Percentiles rank a stretch among this genome's conserved stretches.
Evolutionary conservation across 1,140 invertebrate species (phyloP).

Genomic region (Hylaeus anthracinus): DNA sequence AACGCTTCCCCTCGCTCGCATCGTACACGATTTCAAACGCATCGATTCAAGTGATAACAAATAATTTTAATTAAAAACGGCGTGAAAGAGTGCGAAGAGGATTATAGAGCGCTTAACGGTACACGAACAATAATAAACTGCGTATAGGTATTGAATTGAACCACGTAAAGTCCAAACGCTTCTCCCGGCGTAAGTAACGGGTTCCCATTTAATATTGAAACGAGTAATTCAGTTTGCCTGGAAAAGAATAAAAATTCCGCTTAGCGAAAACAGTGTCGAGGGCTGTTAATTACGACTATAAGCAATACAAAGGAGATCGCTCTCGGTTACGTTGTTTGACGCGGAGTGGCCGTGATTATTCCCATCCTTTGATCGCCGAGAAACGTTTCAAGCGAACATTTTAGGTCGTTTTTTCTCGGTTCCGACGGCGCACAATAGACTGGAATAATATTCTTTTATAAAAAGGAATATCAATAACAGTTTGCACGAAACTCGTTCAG

Average conservation of each 20-base stretch:
- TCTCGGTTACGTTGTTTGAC: not conserved
- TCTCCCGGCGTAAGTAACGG: not conserved
- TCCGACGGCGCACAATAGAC: not conserved
- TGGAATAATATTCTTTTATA: constrained; percentile 17
- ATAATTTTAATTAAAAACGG: constrained; percentile 13
- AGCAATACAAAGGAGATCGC: not conserved
- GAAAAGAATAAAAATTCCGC: constrained; percentile 7
- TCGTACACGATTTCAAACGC: not conserved
- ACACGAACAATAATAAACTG: not conserved
- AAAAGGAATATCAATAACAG: not conserved
- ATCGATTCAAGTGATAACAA: not conserved
- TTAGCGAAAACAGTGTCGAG: not conserved
- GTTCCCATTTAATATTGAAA: constrained; percentile 3
- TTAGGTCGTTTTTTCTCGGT: not conserved
- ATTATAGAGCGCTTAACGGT: not conserved
- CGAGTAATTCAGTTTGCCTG: not conserved
- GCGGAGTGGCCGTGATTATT: constrained; percentile 16
- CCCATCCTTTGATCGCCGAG: constrained; percentile 1
- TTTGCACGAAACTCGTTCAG: not conserved
- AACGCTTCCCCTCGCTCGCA: not conserved
- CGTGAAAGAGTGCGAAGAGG: not conserved
- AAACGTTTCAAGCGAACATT: not conserved
- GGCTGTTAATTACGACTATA: constrained; percentile 14
- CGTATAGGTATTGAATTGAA: constrained; percentile 8
- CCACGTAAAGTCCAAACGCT: not conserved